Conservation (phyloP, 2,888 invertebrate species). For the Microplitis deprimator region DNA sequence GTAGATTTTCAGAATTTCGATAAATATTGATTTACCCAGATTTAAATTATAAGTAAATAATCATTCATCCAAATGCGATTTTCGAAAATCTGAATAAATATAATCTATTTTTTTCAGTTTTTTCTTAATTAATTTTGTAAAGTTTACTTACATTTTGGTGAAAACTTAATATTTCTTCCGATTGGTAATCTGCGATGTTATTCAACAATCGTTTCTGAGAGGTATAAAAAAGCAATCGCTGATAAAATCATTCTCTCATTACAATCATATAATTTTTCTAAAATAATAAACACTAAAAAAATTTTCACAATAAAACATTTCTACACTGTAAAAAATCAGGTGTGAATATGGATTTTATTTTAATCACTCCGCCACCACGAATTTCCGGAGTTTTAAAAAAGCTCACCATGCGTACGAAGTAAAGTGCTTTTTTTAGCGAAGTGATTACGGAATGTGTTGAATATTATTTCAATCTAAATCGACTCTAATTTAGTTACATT, state of each 20-base stretch:
- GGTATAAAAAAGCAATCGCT: conserved; percentile 64
- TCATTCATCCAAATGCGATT: too few relatives aligned
- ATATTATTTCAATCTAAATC: too few relatives aligned
- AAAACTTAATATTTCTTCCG: conserved; percentile 49
- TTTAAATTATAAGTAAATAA: too few relatives aligned
- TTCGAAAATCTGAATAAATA: neutral
- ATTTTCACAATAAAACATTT: too few relatives aligned
- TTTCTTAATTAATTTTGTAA: neutral
- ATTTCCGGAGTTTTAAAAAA: too few relatives aligned
- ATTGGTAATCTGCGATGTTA: conserved; percentile 61
- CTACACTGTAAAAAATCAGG: neutral
- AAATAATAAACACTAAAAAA: conserved; percentile 14
- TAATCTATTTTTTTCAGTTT: neutral
- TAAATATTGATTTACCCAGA: too few relatives aligned
- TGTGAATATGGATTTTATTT: neutral
- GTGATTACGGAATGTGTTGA: too few relatives aligned
- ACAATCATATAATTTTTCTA: conserved; percentile 62
- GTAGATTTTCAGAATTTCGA: too few relatives aligned
- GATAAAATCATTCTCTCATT: conserved; percentile 65
- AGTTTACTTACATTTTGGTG: conserved; percentile 60
- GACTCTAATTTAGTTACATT: too few relatives aligned
- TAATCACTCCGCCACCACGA: too few relatives aligned
- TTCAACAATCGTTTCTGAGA: conserved; percentile 61
- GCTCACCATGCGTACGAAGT: too few relatives aligned
- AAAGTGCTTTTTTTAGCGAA: too few relatives aligned